Base-by-base conservation (phyloP, 2,113 vertebrate genomes). In the Sardina pilchardus region DNA sequence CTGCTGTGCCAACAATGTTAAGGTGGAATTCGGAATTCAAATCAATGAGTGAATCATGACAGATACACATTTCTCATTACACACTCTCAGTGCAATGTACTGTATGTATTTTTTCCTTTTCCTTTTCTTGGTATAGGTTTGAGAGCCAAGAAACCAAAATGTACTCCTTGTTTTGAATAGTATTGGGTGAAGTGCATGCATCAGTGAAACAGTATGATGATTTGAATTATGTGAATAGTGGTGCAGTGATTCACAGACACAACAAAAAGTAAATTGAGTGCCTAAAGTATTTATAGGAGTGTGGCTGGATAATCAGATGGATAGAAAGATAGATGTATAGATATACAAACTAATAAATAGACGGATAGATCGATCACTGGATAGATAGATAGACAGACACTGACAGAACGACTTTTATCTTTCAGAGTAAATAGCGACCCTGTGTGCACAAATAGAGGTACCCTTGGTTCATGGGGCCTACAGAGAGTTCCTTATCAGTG, bases 381-480 rank as follows among this genome's bases (percentile, higher is more conserved):
- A 67, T 78, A 34, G 34, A 78, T 36, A 78, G 71, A 78, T 78
- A 78, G 34, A 34, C 71, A 36, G 12, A 12, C 71, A 17, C 71
- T 3, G 10, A 26, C n/a, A 71, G 63, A 16, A 34, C 4, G 26
- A 78, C 26, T 78, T 78, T 78, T 78, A 78, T 78, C 71, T 78
- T 17, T 12, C 71, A 78, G 10, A 36, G 71, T 36, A 78, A 78
- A 78, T 34, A 78, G 71, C 36, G 30, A 16, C 67, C 26, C 63
- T 30, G n/a, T 71, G 63, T 34, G 30, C 71, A 36, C 26, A 36
- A 34, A 78, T 36, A 78, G 71, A 36, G 16, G 14, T 19, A 78
- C 71, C 71, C 2, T 78, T 78, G 71, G 30, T 78, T 78, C 71
- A 36, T 78, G 30, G 71, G 71, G 71, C 71, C 71, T 78, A 5